A percentile compares a stretch with the other conserved stretches of the same genome.
Conservation (phyloP, 2,797 vertebrate genomes). For the Carduelis carduelis region DNA sequence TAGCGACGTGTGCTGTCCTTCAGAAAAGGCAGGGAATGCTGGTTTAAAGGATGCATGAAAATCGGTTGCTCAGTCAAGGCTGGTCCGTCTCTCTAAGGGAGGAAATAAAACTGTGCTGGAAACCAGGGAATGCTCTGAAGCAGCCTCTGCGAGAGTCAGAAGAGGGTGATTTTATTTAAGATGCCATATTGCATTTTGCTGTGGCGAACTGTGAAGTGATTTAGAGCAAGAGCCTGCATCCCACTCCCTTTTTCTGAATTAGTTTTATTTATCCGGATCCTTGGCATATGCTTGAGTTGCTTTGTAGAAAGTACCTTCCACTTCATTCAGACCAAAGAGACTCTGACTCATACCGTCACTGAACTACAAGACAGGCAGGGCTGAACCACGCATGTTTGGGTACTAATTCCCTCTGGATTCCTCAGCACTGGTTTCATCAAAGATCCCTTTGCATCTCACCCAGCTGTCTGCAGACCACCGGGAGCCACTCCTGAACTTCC, state of each 20-base stretch:
- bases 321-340: conserved; percentile 63
- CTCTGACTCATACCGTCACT: conserved; percentile 54
- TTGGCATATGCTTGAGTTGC: conserved; percentile 58
- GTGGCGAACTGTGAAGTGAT: conserved; percentile 36
- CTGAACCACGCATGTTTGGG: conserved; percentile 59
- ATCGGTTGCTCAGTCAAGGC: conserved; percentile 35
- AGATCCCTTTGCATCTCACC: neutral
- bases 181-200: conserved; percentile 53
- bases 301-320: conserved; percentile 65
- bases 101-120: conserved; percentile 37
- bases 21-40: conserved; percentile 8
- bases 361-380: conserved; percentile 49
- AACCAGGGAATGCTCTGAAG: conserved; percentile 52
- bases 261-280: conserved; percentile 59
- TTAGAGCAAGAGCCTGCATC: conserved; percentile 45
- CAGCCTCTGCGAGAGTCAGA: conserved; percentile 46
- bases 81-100: conserved; percentile 24
- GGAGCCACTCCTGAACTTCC: neutral
- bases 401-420: conserved; percentile 49
- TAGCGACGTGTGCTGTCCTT: neutral
- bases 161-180: conserved; percentile 58
- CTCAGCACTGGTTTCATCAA: neutral
- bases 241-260: conserved; percentile 67
- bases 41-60: conserved; percentile 34
- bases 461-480: neutral